phyloP scores from a whole-genome alignment of 2,797 vertebrate species.

The Kryptolebias ocellatus region DNA sequence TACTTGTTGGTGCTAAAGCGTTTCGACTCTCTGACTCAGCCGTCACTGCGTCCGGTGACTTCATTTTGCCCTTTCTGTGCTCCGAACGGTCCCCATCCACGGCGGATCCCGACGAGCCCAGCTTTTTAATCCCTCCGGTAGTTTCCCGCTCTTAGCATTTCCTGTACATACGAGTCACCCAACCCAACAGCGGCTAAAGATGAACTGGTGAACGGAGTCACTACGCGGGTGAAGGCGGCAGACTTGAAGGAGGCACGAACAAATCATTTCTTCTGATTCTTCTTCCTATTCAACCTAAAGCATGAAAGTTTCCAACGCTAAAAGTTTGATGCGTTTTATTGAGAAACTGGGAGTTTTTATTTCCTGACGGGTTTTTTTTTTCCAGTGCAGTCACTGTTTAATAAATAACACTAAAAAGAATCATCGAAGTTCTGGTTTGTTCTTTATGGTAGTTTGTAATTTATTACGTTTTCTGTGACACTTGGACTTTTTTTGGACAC shows the following conservation, averaged over 20 bases:
- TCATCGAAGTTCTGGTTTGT: conserved; percentile 39
- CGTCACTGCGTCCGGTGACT: conserved; percentile 23
- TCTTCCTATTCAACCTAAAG: conserved; percentile 7
- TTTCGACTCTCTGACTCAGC: conserved; percentile 36
- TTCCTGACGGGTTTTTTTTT: conserved; percentile 10
- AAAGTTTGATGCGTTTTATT: conserved; percentile 23
- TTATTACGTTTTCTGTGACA: conserved; percentile 47
- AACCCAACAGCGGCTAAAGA: conserved; percentile 65
- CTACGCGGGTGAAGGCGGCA: conserved; percentile 21
- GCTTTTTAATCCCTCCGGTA: conserved; percentile 20
- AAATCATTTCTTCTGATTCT: conserved; percentile 6
- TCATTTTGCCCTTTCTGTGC: conserved; percentile 1
- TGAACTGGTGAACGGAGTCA: conserved; percentile 61
- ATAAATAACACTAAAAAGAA: conserved; percentile 26
- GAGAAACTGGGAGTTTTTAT: conserved; percentile 26
- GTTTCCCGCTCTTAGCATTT: neutral
- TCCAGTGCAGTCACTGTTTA: conserved; percentile 10
- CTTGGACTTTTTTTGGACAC: conserved; percentile 27
- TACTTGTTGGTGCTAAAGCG: conserved; percentile 66
- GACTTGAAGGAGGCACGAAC: conserved; percentile 22
- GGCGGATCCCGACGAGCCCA: conserved; percentile 16
- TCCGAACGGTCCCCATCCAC: conserved; percentile 6
- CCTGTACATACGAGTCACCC: conserved; percentile 46
- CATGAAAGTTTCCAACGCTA: conserved; percentile 31
- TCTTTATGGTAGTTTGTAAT: conserved; percentile 46